phyloP scores from a whole-genome alignment of 2,113 vertebrate species.

The Dolichotis patagonum region DNA sequence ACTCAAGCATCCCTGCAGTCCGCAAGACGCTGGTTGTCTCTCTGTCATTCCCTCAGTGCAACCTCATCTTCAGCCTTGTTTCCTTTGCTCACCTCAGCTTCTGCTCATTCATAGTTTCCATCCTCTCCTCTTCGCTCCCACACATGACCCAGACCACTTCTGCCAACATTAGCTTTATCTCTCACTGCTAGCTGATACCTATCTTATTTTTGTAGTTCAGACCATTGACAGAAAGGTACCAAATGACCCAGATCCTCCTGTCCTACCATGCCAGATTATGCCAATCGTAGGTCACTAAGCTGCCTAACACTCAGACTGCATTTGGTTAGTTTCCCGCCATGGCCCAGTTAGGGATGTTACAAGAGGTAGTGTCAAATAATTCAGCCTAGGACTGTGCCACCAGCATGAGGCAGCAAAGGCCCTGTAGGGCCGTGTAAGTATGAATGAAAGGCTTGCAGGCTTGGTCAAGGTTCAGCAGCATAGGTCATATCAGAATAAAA shows the following conservation, averaged over 20 bases:
- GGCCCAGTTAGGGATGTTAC: neutral
- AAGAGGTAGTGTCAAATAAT: neutral
- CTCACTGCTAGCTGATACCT: neutral
- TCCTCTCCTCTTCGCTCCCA: neutral
- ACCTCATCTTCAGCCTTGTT: neutral
- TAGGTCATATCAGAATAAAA: neutral
- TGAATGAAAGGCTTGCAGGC: neutral
- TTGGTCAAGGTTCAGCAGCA: neutral
- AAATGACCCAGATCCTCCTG: slow-evolving; percentile 14
- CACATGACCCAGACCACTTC: neutral
- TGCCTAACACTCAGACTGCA: neutral
- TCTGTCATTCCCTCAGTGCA: neutral
- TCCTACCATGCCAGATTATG: neutral
- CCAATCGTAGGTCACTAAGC: neutral
- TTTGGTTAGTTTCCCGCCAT: neutral
- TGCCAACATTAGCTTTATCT: neutral
- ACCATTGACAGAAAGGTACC: neutral
- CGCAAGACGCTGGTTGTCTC: neutral
- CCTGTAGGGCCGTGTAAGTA: neutral
- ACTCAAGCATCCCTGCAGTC: neutral
- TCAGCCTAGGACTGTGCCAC: neutral
- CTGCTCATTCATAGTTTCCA: neutral
- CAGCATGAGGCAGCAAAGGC: neutral
- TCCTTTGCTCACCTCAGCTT: neutral
- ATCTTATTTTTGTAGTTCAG: slow-evolving; percentile 7